Evolutionary conservation across 1,140 invertebrate species (phyloP), one percentile per base, ranked within the genome.

Genomic region (Drosophila chauvacae): DNA sequence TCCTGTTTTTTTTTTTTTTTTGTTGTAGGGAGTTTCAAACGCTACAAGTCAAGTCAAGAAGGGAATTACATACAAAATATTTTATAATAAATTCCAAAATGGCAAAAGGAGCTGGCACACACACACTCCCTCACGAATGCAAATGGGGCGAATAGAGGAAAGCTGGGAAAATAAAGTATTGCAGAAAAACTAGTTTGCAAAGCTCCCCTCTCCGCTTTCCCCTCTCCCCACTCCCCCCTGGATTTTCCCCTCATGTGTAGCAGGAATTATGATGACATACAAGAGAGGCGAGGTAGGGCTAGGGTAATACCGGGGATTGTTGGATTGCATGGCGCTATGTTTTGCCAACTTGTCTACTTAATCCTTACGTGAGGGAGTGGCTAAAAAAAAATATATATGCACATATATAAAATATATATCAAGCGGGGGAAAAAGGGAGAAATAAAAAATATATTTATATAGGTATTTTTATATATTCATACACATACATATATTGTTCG

Each of bases 291-390:
- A 6, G 64, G 18, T 0, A 18, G 26, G 33, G 71, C 28, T 33
- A 18, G 16, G 30, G 65, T 28, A 51, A 53, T 51, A 23, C 44
- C 33, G 61, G 37, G 59, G 65, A 68, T 68, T 68, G 64, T 64
- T 64, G 64, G 60, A 42, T 64, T 50, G 68, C 53, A 62, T 70
- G 68, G 65, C 50, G 64, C 50, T 71, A 61, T 85, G 77, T 77
- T 85, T 85, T 77, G 73, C 81, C 81, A 85, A 85, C 81, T 85
- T 85, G 82, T 85, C 82, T 85, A 78, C 69, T 86, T 87, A 87
- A 86, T 86, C 82, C 83, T 66, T 18, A 59, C 70, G 53, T 73
- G 55, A 59, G 75, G 79, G 75, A 77, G 75, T 61, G 72, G 71
- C 71, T 44, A 75, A 47, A 73, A 51, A 51, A 76, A 76, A 68